Percentiles rank a stretch among this genome's conserved stretches.
These are phyloP conservation scores for Phrynocephalus guinanensis DNA, from an alignment of 2,797 vertebrate genomes.

Conservation along the genomic window DNA sequence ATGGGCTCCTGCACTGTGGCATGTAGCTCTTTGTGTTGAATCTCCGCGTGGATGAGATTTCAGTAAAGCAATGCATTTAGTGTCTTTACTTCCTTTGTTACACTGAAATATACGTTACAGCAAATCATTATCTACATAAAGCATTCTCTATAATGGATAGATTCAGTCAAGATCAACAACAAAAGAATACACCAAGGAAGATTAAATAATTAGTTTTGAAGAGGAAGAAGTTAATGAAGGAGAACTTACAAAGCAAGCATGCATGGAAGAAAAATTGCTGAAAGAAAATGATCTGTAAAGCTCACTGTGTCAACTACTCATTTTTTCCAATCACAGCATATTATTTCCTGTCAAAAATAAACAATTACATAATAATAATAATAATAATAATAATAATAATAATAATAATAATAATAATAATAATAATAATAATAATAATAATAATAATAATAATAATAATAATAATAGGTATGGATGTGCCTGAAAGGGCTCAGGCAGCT, in stretches of 20 bases:
- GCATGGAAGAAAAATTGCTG: conserved; percentile 13
- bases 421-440: too few species aligned
- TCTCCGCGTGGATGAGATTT: conserved; percentile 28
- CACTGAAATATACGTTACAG: conserved; percentile 11
- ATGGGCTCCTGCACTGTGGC: not conserved
- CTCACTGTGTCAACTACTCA: not conserved
- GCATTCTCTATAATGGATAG: conserved; percentile 18
- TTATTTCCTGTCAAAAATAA: conserved; percentile 20
- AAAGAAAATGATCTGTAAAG: conserved; percentile 47
- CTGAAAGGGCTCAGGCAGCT: too few species aligned
- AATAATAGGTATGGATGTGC: not conserved
- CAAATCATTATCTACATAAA: conserved; percentile 36
- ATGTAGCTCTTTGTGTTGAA: not conserved
- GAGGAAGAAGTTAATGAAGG: conserved; percentile 28
- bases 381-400: too few species aligned
- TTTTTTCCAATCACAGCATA: not conserved
- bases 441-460: too few species aligned
- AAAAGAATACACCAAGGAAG: conserved; percentile 18
- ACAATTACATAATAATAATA: not conserved
- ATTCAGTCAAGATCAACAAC: conserved; percentile 16
- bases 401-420: too few species aligned
- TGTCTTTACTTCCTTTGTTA: conserved; percentile 21
- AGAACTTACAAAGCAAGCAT: conserved; percentile 47
- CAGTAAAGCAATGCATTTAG: not conserved
- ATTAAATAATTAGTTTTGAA: conserved; percentile 31